These are phyloP conservation scores for Drosophila birchii DNA, from an alignment of 2,888 invertebrate species.

Conservation along the genomic window DNA sequence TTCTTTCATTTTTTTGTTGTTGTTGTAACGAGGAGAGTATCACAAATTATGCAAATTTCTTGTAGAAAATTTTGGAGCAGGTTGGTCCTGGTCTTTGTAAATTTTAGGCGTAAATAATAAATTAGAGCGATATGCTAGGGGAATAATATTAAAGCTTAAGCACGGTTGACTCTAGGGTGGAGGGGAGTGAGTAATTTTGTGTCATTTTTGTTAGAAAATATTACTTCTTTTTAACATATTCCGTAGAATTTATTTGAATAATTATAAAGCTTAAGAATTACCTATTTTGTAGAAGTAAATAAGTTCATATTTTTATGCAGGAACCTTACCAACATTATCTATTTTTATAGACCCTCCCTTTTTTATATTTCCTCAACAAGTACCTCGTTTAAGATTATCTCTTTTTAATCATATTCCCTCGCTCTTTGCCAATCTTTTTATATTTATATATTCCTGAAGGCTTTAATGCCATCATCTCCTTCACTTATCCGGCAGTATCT, in stretches of 20 bases:
- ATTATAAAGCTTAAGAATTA: not conserved
- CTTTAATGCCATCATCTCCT: constrained; percentile 11
- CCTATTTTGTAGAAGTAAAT: not conserved
- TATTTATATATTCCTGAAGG: constrained; percentile 9
- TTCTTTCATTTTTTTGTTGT: constrained; percentile 33
- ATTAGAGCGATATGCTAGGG: constrained; percentile 29
- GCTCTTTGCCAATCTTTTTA: not conserved
- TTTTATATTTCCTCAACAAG: not conserved
- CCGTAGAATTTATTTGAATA: not conserved
- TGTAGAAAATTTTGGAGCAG: constrained; percentile 29
- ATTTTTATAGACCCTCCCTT: too few relatives aligned
- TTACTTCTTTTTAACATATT: not conserved
- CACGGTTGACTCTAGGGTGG: not conserved
- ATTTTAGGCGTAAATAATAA: constrained; percentile 28
- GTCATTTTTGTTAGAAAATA: not conserved
- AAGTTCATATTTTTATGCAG: not conserved
- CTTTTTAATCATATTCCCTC: not conserved
- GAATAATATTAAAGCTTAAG: constrained; percentile 13
- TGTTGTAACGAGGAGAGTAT: constrained; percentile 12
- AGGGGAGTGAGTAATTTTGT: not conserved
- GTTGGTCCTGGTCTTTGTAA: constrained; percentile 8
- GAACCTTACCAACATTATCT: not conserved
- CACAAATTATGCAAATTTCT: constrained; percentile 68
- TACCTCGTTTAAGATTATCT: not conserved
- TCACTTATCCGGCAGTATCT: not conserved